Evolutionary conservation across 2,797 vertebrate species (phyloP), one percentile per base, ranked within the genome.

Genomic region (Spinus pinus): DNA sequence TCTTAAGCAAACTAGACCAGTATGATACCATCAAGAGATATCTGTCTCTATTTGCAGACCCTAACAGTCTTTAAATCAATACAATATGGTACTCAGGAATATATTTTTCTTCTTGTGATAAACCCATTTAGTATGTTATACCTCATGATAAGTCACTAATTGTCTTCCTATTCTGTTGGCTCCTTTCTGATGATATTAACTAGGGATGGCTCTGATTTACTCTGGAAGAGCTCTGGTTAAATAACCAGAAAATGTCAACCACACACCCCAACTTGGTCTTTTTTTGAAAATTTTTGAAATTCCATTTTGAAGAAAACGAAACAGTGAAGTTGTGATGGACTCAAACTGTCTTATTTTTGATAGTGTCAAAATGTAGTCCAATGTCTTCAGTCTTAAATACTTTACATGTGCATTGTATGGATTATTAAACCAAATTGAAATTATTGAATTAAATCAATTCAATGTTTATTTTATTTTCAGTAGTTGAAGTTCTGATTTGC

Each of bases 151-250:
- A 95, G 21, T n/a, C 46, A 54, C 42, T 67, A 54, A 60, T 10
- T 9, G 10, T 77, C 39, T 86, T 72, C 50, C 24, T 35, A 44
- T 82, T 65, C 71, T n/a, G 14, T 58, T 95, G 75, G 25, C 73
- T 96, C 8, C 39, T 84, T 75, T 95, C 61, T 86, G 84, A 49
- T 14, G 84, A 67, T 65, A 94, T 90, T 88, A 94, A 81, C 28
- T 37, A 46, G 21, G 23, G 12, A 12, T 81, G 33, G 9, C 37
- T 61, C 58, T 41, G 58, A 61, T 61, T 10, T 41, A 61, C 19
- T 41, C 37, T 86, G 47, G 50, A 90, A 79, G 44, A 84, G 6
- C 10, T 86, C 53, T 77, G 28, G 9, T 15, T 60, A 57, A 90
- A 69, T 77, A 81, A 78, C 30, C 47, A 66, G 27, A 73, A 49